Conservation (phyloP, 1,140 invertebrate species). For the Drosophila kikkawai region DNA sequence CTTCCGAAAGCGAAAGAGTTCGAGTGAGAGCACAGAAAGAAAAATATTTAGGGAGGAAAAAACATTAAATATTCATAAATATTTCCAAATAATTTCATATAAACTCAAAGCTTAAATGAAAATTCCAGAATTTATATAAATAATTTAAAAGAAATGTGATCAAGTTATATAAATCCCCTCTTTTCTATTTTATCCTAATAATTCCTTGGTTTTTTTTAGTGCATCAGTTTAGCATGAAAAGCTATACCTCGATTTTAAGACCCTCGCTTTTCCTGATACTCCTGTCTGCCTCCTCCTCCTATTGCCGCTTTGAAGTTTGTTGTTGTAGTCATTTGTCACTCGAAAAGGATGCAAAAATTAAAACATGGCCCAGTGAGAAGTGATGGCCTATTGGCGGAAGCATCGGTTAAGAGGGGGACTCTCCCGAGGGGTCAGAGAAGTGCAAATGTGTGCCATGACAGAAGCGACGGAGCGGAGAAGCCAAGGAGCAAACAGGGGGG, state of each 20-base stretch:
- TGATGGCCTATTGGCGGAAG: constrained; percentile 28
- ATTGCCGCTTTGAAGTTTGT: constrained; percentile 58
- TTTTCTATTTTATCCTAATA: neutral
- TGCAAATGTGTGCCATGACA: constrained; percentile 77
- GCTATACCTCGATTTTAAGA: neutral
- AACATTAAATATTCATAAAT: neutral
- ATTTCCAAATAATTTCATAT: neutral
- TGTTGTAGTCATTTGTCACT: constrained; percentile 78
- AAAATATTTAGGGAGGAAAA: neutral
- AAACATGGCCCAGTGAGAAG: constrained; percentile 45
- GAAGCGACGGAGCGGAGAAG: constrained; percentile 13
- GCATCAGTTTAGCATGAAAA: constrained; percentile 17
- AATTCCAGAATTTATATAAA: rapidly evolving
- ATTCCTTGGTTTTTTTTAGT: neutral
- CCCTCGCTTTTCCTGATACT: constrained; percentile 10
- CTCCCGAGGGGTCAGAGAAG: constrained; percentile 24
- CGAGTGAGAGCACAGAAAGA: constrained; percentile 14
- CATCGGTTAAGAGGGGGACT: neutral
- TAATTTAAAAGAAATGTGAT: no score
- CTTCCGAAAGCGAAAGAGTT: constrained; percentile 43
- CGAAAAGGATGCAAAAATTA: constrained; percentile 52
- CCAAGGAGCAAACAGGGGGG: neutral
- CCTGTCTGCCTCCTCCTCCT: neutral
- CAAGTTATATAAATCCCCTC: neutral
- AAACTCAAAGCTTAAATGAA: neutral